phyloP scores from a whole-genome alignment of 2,797 vertebrate species.

The Iguana delicatissima region DNA sequence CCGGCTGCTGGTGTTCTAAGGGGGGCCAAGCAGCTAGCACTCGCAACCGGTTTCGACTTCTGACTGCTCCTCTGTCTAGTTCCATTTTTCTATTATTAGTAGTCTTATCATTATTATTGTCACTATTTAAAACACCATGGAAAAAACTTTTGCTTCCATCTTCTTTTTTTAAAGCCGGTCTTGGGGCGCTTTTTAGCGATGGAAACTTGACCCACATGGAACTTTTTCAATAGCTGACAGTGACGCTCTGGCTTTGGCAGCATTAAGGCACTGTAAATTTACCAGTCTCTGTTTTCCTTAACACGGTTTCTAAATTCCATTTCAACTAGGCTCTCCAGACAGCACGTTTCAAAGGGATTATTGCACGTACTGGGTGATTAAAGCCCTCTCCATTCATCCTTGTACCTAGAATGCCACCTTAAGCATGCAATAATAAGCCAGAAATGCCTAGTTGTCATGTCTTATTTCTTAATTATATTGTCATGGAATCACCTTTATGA shows the following conservation, averaged over 20 bases:
- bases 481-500: conserved; percentile 56
- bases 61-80: neutral
- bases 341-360: conserved; percentile 74
- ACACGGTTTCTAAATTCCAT: conserved; percentile 58
- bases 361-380: conserved; percentile 75
- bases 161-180: conserved; percentile 15
- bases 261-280: conserved; percentile 36
- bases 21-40: too few species aligned
- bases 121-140: neutral
- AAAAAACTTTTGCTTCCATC: conserved; percentile 17
- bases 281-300: conserved; percentile 53
- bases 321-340: conserved; percentile 63
- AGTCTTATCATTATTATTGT: neutral
- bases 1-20: too few species aligned
- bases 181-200: neutral
- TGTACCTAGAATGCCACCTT: conserved; percentile 67
- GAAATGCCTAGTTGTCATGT: conserved; percentile 68
- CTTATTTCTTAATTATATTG: conserved; percentile 72
- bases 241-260: conserved; percentile 16
- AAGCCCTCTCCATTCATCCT: conserved; percentile 68
- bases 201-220: conserved; percentile 53
- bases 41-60: too few species aligned
- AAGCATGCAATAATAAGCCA: conserved; percentile 71
- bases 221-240: conserved; percentile 35
- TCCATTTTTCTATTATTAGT: too few species aligned